Evolutionary conservation across 2,797 vertebrate species (phyloP).

Genomic region (Momotus momota): DNA sequence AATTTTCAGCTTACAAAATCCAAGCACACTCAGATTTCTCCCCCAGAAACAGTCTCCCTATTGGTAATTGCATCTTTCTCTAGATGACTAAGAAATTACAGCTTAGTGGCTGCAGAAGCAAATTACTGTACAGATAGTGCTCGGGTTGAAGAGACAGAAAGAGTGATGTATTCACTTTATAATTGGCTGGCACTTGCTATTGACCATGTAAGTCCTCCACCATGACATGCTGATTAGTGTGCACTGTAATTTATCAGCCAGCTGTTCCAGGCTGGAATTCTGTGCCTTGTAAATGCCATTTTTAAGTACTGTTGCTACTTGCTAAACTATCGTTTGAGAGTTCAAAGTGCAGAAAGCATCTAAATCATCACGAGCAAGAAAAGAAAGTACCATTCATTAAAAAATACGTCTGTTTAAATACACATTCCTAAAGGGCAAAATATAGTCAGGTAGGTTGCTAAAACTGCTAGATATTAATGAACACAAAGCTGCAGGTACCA

Average conservation of each 20-base stretch:
- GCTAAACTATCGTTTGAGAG: background rate
- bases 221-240: background rate
- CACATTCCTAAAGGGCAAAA: background rate
- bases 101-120: background rate
- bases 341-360: background rate
- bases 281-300: background rate
- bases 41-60: background rate
- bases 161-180: background rate
- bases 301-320: background rate
- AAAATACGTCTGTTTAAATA: background rate
- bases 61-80: background rate
- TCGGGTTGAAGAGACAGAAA: background rate
- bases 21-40: background rate
- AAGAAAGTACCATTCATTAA: background rate
- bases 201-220: background rate
- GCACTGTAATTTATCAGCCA: slow-evolving; percentile 2
- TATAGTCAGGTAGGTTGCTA: background rate
- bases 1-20: background rate
- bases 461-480: background rate
- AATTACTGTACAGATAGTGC: background rate
- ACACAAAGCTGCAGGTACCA: background rate
- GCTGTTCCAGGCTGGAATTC: background rate
- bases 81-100: slow-evolving; percentile 7
- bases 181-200: slow-evolving; percentile 6
- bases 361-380: background rate